phyloP scores from a whole-genome alignment of 2,888 invertebrate genomes.

The Harpalus rubripes region DNA sequence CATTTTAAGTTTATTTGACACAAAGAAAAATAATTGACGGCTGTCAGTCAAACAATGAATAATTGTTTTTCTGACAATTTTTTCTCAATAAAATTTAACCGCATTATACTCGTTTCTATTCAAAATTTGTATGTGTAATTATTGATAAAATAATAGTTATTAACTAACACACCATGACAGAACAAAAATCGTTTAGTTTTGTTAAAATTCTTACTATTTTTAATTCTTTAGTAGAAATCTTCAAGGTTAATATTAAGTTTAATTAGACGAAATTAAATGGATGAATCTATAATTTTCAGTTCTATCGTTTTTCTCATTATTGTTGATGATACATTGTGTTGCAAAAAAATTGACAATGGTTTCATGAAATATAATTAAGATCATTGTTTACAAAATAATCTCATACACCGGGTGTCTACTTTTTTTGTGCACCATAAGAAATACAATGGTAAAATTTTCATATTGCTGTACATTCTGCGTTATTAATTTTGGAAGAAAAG shows the following conservation, averaged over 20 bases:
- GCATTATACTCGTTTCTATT: not conserved
- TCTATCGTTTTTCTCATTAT: conserved; percentile 42
- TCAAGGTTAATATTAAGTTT: conserved; percentile 34
- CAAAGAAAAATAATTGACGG: conserved; percentile 14
- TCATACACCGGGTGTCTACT: no score
- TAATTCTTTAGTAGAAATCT: not conserved
- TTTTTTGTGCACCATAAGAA: no score
- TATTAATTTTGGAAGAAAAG: no score
- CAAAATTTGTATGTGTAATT: conserved; percentile 12
- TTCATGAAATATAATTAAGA: conserved; percentile 12
- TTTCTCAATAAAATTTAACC: conserved; percentile 3
- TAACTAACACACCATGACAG: conserved; percentile 7
- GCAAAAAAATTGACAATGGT: conserved; percentile 28
- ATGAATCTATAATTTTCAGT: conserved; percentile 4
- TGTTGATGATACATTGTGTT: conserved; percentile 8
- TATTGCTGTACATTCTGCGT: no score
- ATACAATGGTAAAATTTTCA: no score
- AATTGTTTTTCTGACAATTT: not conserved
- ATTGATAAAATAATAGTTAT: conserved; percentile 24
- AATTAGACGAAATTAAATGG: conserved; percentile 24
- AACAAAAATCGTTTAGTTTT: conserved; percentile 28
- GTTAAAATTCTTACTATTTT: not conserved
- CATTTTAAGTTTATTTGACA: not conserved
- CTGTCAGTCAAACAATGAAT: conserved; percentile 3
- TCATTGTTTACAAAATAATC: conserved; percentile 8